Conservation (phyloP, 2,113 vertebrate species). For the Gobius niger region DNA sequence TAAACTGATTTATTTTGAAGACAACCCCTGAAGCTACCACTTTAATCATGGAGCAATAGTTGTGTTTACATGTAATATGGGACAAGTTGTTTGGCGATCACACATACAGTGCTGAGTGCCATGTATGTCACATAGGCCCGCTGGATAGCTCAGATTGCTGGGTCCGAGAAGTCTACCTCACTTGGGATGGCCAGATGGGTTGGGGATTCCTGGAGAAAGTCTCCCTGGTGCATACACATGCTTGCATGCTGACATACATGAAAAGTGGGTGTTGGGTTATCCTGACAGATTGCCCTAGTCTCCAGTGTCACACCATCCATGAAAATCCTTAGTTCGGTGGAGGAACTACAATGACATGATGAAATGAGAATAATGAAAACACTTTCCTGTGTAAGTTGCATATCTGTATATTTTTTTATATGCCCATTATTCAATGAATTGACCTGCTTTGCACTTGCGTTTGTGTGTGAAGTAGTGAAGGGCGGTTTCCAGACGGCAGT, state of each 20-base stretch:
- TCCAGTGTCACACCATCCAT: slow-evolving; percentile 54
- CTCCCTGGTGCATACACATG: slow-evolving; percentile 51
- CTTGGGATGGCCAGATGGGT: slow-evolving; percentile 51
- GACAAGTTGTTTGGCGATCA: slow-evolving; percentile 26
- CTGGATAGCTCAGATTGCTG: slow-evolving; percentile 62
- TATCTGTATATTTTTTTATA: slow-evolving; percentile 53
- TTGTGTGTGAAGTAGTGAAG: slow-evolving; percentile 46
- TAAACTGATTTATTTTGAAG: too few relatives aligned
- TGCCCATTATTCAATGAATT: slow-evolving; percentile 58
- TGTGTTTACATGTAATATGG: slow-evolving; percentile 36
- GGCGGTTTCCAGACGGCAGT: slow-evolving; percentile 63
- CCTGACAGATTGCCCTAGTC: slow-evolving; percentile 75
- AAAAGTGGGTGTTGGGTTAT: slow-evolving; percentile 42
- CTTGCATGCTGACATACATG: slow-evolving; percentile 55
- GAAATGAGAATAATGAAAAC: slow-evolving; percentile 37
- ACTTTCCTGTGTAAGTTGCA: slow-evolving; percentile 34
- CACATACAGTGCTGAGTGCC: slow-evolving; percentile 58
- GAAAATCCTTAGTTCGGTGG: slow-evolving; percentile 49
- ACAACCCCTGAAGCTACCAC: slow-evolving; percentile 2
- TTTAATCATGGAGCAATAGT: background rate
- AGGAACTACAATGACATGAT: slow-evolving; percentile 60
- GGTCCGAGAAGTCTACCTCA: slow-evolving; percentile 56
- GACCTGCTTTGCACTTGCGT: slow-evolving; percentile 58
- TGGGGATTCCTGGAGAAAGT: slow-evolving; percentile 45
- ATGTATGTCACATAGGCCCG: slow-evolving; percentile 44